A percentile compares a stretch with the other conserved stretches of the same genome.
These are phyloP conservation scores for Mamestra brassicae DNA, from an alignment of 2,888 invertebrate genomes.

Conservation along the genomic window DNA sequence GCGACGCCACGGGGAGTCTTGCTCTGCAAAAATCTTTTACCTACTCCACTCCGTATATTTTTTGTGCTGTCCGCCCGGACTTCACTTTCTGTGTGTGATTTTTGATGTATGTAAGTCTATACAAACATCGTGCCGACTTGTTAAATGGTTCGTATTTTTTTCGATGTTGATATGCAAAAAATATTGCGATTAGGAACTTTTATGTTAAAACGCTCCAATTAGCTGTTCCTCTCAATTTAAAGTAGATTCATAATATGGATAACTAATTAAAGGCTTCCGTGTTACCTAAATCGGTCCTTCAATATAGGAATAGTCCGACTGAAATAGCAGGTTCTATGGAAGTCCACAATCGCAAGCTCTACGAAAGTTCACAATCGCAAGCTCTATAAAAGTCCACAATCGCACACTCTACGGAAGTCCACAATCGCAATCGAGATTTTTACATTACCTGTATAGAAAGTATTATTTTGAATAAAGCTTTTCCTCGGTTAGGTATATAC, in stretches of 20 bases:
- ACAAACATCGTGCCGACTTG: conserved; percentile 55
- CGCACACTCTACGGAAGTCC: too few species aligned
- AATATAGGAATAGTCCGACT: too few species aligned
- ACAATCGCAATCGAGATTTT: too few species aligned
- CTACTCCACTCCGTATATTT: conserved; percentile 79
- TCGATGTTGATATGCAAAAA: conserved; percentile 11
- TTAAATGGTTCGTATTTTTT: conserved; percentile 14
- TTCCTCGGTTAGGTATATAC: not conserved
- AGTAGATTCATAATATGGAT: too few species aligned
- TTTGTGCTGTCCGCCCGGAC: conserved; percentile 68
- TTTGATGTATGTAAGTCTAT: conserved; percentile 67
- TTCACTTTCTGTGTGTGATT: conserved; percentile 60
- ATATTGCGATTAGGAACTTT: not conserved
- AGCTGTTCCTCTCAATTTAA: too few species aligned
- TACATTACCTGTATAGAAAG: too few species aligned
- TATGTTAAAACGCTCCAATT: not conserved
- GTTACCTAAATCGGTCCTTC: too few species aligned
- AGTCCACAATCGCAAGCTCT: too few species aligned
- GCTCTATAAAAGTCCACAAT: too few species aligned
- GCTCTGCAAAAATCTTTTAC: conserved; percentile 85
- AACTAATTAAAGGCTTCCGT: too few species aligned
- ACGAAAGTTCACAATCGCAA: too few species aligned
- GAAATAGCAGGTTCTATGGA: too few species aligned
- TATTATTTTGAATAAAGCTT: not conserved
- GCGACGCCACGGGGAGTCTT: conserved; percentile 84